phyloP scores from a whole-genome alignment of 2,113 vertebrate species.

The Panthera uncia region DNA sequence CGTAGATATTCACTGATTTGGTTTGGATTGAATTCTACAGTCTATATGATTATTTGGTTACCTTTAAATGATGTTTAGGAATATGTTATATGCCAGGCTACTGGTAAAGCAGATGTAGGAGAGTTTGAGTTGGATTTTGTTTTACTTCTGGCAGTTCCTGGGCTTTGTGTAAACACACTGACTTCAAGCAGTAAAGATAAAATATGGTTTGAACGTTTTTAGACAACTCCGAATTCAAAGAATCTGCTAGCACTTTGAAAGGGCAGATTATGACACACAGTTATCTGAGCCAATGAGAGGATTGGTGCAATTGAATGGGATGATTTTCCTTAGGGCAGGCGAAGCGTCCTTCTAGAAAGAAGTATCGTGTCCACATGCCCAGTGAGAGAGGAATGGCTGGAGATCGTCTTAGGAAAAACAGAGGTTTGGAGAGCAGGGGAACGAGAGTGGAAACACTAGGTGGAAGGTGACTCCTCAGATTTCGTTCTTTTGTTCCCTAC shows the following conservation, averaged over 20 bases:
- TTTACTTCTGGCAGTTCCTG: conserved; percentile 13
- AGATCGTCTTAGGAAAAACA: neutral
- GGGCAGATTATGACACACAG: neutral
- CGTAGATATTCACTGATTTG: neutral
- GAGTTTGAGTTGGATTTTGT: neutral
- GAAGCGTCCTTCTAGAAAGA: neutral
- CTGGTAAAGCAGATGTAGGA: neutral
- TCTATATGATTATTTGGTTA: conserved; percentile 18
- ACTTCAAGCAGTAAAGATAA: neutral
- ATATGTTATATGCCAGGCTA: neutral
- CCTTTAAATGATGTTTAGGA: neutral
- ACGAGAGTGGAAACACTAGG: neutral
- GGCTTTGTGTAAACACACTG: conserved; percentile 12
- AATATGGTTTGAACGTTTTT: neutral
- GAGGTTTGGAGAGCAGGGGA: neutral
- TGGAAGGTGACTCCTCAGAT: neutral
- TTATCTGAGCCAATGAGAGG: neutral
- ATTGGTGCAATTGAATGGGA: neutral
- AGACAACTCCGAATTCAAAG: neutral
- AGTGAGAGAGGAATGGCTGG: neutral
- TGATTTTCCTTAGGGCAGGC: neutral
- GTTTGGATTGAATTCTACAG: neutral
- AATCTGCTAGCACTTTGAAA: neutral
- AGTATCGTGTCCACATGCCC: neutral
- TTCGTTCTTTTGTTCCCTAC: neutral